These are phyloP conservation scores for Helicorthomorpha holstii DNA, from an alignment of 1,140 invertebrate species.

Conservation along the genomic window DNA sequence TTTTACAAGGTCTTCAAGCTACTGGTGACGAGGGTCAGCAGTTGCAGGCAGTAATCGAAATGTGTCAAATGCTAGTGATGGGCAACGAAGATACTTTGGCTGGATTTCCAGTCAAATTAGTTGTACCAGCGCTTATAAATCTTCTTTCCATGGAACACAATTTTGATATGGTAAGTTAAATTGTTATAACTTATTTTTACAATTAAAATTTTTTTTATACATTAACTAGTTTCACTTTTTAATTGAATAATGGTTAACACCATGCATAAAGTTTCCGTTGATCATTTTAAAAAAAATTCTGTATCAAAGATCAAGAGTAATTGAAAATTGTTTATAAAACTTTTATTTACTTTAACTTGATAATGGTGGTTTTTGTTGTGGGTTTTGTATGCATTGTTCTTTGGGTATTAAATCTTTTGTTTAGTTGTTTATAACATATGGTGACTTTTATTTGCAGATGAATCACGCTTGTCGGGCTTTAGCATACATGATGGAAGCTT, in stretches of 20 bases:
- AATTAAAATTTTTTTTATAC: conserved; percentile 1
- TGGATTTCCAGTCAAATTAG: conserved; percentile 94
- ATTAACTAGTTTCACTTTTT: too few relatives aligned
- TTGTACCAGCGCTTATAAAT: conserved; percentile 82
- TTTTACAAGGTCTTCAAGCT: conserved; percentile 81
- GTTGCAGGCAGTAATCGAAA: conserved; percentile 91
- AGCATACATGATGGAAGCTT: conserved; percentile 98
- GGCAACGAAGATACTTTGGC: conserved; percentile 97
- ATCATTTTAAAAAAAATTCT: too few relatives aligned
- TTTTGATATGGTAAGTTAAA: conserved; percentile 71
- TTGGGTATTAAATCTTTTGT: too few relatives aligned
- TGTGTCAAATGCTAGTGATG: conserved; percentile 98
- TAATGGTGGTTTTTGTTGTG: too few relatives aligned
- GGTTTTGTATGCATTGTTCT: too few relatives aligned
- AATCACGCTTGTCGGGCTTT: conserved; percentile 94
- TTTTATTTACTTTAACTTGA: too few relatives aligned
- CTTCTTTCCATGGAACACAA: conserved; percentile 86
- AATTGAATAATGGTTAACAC: too few relatives aligned
- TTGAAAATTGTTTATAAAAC: too few relatives aligned
- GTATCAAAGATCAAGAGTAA: too few relatives aligned
- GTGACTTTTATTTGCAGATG: conserved; percentile 45
- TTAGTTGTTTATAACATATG: too few relatives aligned
- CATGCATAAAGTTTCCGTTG: too few relatives aligned
- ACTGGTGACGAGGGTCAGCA: conserved; percentile 91
- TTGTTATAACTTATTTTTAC: neutral